Conservation (phyloP, 1,140 invertebrate species). For the Aphaenogaster rudis region DNA sequence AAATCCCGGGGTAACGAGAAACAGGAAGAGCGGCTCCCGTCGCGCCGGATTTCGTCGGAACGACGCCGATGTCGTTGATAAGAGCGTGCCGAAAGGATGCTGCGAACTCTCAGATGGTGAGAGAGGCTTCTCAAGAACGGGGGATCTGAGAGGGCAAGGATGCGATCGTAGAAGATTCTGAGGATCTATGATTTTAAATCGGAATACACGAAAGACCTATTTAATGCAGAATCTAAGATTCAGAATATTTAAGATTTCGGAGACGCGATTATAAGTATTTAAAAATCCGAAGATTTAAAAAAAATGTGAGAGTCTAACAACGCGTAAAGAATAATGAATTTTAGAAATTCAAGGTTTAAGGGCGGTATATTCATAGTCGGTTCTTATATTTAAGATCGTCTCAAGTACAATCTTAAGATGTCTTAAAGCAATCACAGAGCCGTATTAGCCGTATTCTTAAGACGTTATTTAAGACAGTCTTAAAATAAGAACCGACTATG, state of each 20-base stretch:
- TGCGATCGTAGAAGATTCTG: conserved; percentile 7
- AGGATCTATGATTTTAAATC: background rate
- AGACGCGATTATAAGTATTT: background rate
- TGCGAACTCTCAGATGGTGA: conserved; percentile 16
- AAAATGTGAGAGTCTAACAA: background rate
- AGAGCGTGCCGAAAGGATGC: conserved; percentile 23
- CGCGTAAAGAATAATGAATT: background rate
- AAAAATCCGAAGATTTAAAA: background rate
- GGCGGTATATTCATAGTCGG: too few relatives aligned
- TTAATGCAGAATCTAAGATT: background rate
- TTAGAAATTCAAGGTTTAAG: background rate
- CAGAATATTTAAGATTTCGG: background rate
- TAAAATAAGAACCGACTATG: too few relatives aligned
- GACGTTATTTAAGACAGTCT: too few relatives aligned
- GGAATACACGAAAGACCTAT: background rate
- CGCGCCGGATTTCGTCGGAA: conserved; percentile 55
- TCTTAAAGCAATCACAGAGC: too few relatives aligned
- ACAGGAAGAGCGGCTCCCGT: conserved; percentile 58
- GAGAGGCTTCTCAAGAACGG: background rate
- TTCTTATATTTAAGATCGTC: too few relatives aligned
- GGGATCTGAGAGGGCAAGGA: background rate
- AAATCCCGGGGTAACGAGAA: conserved; percentile 68
- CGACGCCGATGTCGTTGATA: conserved; percentile 50
- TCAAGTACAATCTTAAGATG: too few relatives aligned
- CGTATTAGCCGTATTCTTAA: too few relatives aligned